phyloP scores from a whole-genome alignment of 2,888 invertebrate species.

The Apodemia hepburni region DNA sequence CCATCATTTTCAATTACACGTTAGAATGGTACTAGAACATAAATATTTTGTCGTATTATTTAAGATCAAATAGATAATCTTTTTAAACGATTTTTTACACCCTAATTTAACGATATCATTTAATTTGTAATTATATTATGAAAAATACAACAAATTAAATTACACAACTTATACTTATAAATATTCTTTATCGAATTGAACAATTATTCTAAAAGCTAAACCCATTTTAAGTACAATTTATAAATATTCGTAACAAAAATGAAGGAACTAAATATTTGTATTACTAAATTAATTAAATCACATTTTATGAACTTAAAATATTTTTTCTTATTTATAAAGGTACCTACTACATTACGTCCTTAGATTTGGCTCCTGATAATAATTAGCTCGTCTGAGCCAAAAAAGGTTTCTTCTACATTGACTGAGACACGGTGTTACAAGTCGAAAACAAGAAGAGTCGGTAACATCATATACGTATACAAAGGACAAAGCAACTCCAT shows the following conservation, averaged over 20 bases:
- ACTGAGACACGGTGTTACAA: conserved; percentile 16
- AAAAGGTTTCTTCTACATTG: conserved; percentile 5
- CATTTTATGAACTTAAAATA: conserved; percentile 61
- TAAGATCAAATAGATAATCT: conserved; percentile 80
- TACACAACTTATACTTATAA: conserved; percentile 72
- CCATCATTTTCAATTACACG: conserved; percentile 71
- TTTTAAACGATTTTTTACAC: conserved; percentile 56
- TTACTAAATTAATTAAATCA: conserved; percentile 64
- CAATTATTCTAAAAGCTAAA: conserved; percentile 67
- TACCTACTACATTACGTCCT: conserved; percentile 60
- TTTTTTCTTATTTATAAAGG: conserved; percentile 55
- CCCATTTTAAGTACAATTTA: conserved; percentile 62
- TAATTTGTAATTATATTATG: conserved; percentile 76
- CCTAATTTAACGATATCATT: conserved; percentile 76
- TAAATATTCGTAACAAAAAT: conserved; percentile 75
- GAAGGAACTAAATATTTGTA: conserved; percentile 77
- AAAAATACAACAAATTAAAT: conserved; percentile 77
- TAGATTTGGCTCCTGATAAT: conserved; percentile 70
- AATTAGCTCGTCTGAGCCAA: conserved; percentile 8
- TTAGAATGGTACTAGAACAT: conserved; percentile 78
- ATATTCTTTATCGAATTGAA: conserved; percentile 70
- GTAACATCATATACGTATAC: conserved; percentile 24
- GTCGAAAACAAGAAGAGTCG: conserved; percentile 18
- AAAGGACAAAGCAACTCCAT: conserved; percentile 24
- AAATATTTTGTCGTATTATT: conserved; percentile 77